Base-by-base conservation (phyloP, 2,888 invertebrate species). In the Timema podura region DNA sequence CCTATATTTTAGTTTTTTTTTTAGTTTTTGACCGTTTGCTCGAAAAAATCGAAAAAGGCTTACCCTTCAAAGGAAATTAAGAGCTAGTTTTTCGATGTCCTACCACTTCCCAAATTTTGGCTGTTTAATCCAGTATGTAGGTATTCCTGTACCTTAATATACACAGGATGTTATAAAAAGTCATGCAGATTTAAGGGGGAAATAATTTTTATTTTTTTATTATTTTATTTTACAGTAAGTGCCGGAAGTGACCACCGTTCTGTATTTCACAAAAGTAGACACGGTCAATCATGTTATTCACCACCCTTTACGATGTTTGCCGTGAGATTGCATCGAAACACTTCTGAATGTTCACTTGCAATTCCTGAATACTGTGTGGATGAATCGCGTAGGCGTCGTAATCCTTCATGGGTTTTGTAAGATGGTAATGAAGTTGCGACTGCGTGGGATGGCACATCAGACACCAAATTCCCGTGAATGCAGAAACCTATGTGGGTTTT, bases 401-500 rank as follows among this genome's bases (percentile, higher is more conserved):
- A 45, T 11, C 7, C 5, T 15, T 65, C 15, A n/a, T 66, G 48
- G 11, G 11, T 46, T 46, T 46, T 51, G 9, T 16, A 66, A 66
- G 48, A 66, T 30, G 15, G 49, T 48, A 15, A 49, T 66, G 16
- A 66, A 66, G 30, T 49, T 66, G 13, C 49, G 15, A 59, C 64
- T 66, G 15, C 65, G 47, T 46, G 64, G 70, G 49, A 71, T 66
- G 48, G 13, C 64, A 59, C 65, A 64, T 65, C 67, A 70, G 48
- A 69, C 70, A 54, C 65, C 59, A 67, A 72, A 59, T 46, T 70
- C 69, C 49, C 65, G 51, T 45, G 48, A 61, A 51, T 71, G 66
- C 57, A 73, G 61, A 30, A 30, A 64, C 30, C 67, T 16, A 48
- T 70, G 70, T 66, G 70, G 70, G 59, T 66, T 68, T 48, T 65